Conservation (phyloP, 2,888 invertebrate species). For the Lycophotia porphyrea region DNA sequence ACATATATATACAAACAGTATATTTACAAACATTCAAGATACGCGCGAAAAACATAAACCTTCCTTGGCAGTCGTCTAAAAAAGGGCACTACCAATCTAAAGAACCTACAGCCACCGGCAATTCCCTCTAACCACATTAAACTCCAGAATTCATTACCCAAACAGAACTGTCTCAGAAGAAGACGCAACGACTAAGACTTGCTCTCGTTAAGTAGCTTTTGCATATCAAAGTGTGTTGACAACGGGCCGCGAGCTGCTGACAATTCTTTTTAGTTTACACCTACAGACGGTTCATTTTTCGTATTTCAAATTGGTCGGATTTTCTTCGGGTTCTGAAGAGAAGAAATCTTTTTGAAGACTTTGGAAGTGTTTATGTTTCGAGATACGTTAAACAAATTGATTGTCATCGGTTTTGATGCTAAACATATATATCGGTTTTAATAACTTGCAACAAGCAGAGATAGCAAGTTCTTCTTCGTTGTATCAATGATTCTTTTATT, state of each 20-base stretch:
- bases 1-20: no score
- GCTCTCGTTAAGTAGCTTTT: slow-evolving; percentile 61
- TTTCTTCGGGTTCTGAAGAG: slow-evolving; percentile 1
- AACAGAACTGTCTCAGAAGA: slow-evolving; percentile 34
- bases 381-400: background rate
- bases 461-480: background rate
- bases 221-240: slow-evolving; percentile 65
- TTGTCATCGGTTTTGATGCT: background rate
- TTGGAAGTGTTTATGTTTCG: background rate
- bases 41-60: no score
- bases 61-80: no score
- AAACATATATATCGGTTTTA: no score
- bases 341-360: background rate
- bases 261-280: slow-evolving; percentile 51
- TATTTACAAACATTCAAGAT: no score
- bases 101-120: no score
- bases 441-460: background rate
- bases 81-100: background rate
- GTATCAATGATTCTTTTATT: background rate
- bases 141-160: slow-evolving; percentile 42
- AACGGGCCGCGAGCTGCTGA: slow-evolving; percentile 28
- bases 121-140: slow-evolving; percentile 10
- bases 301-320: slow-evolving; percentile 26
- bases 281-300: slow-evolving; percentile 31
- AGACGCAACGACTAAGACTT: slow-evolving; percentile 30